These are phyloP conservation scores for Trichacis sp. DNA, from an alignment of 2,888 invertebrate genomes.

Conservation along the genomic window DNA sequence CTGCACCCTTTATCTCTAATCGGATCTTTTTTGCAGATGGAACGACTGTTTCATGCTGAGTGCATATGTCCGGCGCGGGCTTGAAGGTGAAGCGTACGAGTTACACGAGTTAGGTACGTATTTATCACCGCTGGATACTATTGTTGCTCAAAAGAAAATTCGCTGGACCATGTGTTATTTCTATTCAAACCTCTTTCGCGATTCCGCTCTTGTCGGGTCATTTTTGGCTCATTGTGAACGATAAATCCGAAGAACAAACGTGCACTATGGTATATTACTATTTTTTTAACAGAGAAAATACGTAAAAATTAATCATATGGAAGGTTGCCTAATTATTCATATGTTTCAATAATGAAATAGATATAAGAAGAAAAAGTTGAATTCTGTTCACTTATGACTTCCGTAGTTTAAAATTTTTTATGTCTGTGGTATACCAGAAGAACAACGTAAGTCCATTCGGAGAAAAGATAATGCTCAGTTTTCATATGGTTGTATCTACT, in stretches of 20 bases:
- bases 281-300: not conserved
- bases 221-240: constrained; percentile 21
- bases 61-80: constrained; percentile 44
- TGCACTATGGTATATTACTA: not conserved
- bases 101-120: constrained; percentile 58
- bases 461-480: no score
- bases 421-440: no score
- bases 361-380: no score
- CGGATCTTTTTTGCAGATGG: constrained; percentile 48
- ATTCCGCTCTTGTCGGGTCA: constrained; percentile 26
- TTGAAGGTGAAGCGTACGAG: constrained; percentile 52
- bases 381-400: no score
- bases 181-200: constrained; percentile 30
- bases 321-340: no score
- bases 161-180: constrained; percentile 63
- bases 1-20: constrained; percentile 49
- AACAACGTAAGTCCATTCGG: no score
- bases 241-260: constrained; percentile 3
- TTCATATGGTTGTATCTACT: no score
- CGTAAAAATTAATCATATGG: no score
- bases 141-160: constrained; percentile 60
- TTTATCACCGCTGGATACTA: constrained; percentile 69
- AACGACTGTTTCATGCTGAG: constrained; percentile 47
- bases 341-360: no score
- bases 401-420: no score